Evolutionary conservation across 2,888 invertebrate genomes (phyloP), one percentile per base, ranked within the genome.

Genomic region (Helicoverpa assulta): DNA sequence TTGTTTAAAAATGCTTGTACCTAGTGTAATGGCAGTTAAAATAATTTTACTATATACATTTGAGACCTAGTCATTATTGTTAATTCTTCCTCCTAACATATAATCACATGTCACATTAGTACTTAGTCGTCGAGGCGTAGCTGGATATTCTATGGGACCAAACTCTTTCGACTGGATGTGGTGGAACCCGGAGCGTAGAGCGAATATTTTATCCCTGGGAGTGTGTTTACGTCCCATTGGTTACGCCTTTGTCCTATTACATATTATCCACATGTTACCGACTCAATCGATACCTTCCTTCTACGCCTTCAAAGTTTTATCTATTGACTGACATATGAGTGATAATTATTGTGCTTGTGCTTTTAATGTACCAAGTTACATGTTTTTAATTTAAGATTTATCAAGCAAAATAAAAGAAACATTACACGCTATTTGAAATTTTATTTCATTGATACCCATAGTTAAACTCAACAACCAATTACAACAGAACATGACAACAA

Each of bases 301-400:
- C 89, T 90, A 89, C 88, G 92, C 92, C 92, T 94, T 92, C 89
- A 80, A 88, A 80, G 73, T 90, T 90, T 90, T 89, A 89, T 93
- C 92, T 94, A 93, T 92, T 90, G 95, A 95, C 95, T 95, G 95
- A 95, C 86, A 86, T 91, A 88, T 88, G 90, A 94, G 94, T 94
- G 94, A 95, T 94, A 93, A 91, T 88, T 84, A 92, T 90, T 91
- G 91, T 93, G 95, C 95, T 96, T 95, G 93, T 94, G 96, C 95
- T 96, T 96, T 93, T 90, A 94, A 91, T 95, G 94, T 96, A 93
- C 89, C 93, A 93, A 93, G 92, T 93, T 89, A 91, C 89, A 91
- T 91, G 88, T 91, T 94, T 90, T 92, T 89, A 88, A 86, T 92
- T 94, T 92, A 91, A 91, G 85, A 86, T 89, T 91, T 89, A 88